phyloP scores from a whole-genome alignment of 2,113 vertebrate species.

The Rhegmatorhina hoffmannsi region DNA sequence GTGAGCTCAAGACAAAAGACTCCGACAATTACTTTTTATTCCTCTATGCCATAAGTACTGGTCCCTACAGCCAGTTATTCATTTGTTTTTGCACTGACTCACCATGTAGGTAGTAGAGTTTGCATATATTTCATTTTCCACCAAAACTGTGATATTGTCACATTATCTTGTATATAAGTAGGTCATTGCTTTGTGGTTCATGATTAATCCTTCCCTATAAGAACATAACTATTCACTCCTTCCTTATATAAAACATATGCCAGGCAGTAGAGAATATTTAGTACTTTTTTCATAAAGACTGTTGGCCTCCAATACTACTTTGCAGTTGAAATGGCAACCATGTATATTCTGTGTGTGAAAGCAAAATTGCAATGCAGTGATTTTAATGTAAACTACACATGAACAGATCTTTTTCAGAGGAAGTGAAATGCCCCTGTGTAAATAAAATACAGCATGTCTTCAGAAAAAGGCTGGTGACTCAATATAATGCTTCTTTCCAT shows the following conservation, averaged over 20 bases:
- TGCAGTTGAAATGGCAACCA: not conserved
- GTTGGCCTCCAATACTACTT: not conserved
- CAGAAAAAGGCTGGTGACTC: not conserved
- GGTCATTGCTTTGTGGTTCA: not conserved
- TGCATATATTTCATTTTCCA: not conserved
- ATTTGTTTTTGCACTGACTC: not conserved
- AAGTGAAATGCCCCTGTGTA: not conserved
- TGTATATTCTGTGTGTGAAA: not conserved
- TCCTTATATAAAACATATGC: not conserved
- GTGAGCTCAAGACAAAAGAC: not conserved
- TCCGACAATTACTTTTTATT: not conserved
- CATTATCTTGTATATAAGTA: not conserved
- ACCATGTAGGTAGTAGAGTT: not conserved
- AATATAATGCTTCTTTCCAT: not conserved
- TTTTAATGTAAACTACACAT: not conserved
- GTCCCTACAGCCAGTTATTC: not conserved
- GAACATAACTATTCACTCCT: not conserved
- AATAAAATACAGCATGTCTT: not conserved
- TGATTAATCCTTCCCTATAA: not conserved
- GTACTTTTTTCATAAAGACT: not conserved
- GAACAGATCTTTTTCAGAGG: not conserved
- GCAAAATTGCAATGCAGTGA: not conserved
- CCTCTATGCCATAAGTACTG: not conserved
- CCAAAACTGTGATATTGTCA: not conserved
- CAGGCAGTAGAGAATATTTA: not conserved